Percentiles rank a stretch among this genome's conserved stretches.
Conservation (phyloP, 2,797 vertebrate species). For the Clarias fuscus region DNA sequence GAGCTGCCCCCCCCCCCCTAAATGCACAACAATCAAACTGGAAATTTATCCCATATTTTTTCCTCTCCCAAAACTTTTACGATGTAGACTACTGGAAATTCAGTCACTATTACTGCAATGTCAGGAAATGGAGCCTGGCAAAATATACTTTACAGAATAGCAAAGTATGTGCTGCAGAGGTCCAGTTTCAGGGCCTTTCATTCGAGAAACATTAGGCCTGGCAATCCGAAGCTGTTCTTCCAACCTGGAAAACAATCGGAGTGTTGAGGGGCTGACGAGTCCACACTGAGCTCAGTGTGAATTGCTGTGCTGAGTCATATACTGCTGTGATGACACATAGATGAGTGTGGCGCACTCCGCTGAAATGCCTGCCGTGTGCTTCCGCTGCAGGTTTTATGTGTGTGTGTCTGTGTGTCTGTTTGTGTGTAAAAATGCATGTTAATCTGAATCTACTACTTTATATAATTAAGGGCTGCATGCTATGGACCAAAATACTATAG, state of each 20-base stretch:
- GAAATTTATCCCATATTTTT: conserved; percentile 18
- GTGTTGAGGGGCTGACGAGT: conserved; percentile 33
- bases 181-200: conserved; percentile 16
- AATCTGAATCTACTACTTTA: neutral
- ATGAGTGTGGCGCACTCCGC: conserved; percentile 38
- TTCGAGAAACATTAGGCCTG: conserved; percentile 23
- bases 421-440: conserved; percentile 2
- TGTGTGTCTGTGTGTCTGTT: neutral
- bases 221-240: conserved; percentile 26
- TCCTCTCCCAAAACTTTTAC: conserved; percentile 14
- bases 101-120: conserved; percentile 25
- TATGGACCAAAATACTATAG: neutral
- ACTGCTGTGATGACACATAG: conserved; percentile 48
- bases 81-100: conserved; percentile 28
- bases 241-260: conserved; percentile 21
- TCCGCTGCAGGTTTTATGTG: conserved; percentile 30
- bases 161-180: conserved; percentile 21
- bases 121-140: conserved; percentile 29
- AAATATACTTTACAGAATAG: conserved; percentile 38
- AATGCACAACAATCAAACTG: conserved; percentile 14
- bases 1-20: neutral
- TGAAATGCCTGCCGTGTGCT: conserved; percentile 16
- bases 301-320: conserved; percentile 43
- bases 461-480: neutral
- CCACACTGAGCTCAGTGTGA: conserved; percentile 32